A percentile compares a stretch with the other conserved stretches of the same genome.
These are phyloP conservation scores for Goniozus legneri DNA, from an alignment of 1,140 invertebrate species.

Conservation along the genomic window DNA sequence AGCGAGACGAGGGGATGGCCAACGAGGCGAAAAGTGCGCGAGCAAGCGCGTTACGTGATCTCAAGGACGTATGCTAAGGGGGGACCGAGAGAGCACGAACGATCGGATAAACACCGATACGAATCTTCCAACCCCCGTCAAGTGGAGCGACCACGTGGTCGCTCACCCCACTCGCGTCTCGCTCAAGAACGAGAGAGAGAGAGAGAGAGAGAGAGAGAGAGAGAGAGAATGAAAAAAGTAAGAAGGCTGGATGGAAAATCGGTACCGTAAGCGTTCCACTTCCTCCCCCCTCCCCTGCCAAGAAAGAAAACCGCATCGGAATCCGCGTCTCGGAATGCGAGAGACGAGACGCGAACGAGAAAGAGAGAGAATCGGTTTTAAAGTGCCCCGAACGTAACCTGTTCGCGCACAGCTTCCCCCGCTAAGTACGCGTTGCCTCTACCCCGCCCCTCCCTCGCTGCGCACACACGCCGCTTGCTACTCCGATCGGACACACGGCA, in stretches of 20 bases:
- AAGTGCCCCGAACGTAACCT: constrained; percentile 8
- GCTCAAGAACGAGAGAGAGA: no score
- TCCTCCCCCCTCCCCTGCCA: constrained; percentile 18
- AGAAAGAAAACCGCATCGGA: constrained; percentile 45
- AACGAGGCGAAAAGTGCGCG: constrained; percentile 33
- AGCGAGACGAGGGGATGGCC: constrained; percentile 16
- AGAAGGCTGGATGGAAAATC: constrained; percentile 36
- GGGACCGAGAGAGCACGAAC: constrained; percentile 36
- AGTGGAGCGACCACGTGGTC: no score
- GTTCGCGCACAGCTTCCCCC: no score
- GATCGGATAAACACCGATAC: constrained; percentile 32
- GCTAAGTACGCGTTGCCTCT: no score
- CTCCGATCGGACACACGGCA: no score
- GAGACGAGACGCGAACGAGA: constrained; percentile 9
- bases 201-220: constrained; percentile 12
- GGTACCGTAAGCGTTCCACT: constrained; percentile 47
- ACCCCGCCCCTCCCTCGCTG: no score
- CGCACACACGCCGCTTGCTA: no score
- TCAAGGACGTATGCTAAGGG: constrained; percentile 38
- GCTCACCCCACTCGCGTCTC: no score
- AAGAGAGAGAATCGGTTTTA: constrained; percentile 6
- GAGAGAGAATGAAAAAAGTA: constrained; percentile 8
- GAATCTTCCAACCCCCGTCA: no score
- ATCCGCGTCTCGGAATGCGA: constrained; percentile 31
- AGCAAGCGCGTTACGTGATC: constrained; percentile 45